Percentiles rank a stretch among this genome's conserved stretches.
Conservation (phyloP, 2,888 invertebrate genomes). For the Antheraea assamensis region DNA sequence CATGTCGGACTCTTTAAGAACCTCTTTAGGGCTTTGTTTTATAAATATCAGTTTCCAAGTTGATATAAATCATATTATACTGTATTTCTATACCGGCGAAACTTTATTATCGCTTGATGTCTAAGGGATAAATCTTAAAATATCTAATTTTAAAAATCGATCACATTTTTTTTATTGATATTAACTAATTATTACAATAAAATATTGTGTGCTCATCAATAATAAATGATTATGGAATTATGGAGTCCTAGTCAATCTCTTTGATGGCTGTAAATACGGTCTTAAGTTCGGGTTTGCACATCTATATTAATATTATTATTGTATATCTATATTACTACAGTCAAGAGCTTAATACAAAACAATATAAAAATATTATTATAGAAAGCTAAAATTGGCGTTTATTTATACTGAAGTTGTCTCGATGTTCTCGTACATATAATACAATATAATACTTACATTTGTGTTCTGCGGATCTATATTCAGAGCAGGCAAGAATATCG, state of each 20-base stretch:
- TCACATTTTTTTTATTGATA: not conserved
- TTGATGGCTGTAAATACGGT: too few species aligned
- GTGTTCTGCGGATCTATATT: too few species aligned
- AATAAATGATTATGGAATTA: not conserved
- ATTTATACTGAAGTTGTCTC: too few species aligned
- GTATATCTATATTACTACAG: too few species aligned
- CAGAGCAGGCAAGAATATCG: too few species aligned
- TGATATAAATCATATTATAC: not conserved
- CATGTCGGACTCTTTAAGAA: not conserved
- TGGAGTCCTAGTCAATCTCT: not conserved
- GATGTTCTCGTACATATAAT: too few species aligned
- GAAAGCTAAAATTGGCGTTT: too few species aligned
- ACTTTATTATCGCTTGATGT: not conserved
- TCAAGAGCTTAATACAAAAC: too few species aligned
- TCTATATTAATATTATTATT: too few species aligned
- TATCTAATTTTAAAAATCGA: not conserved
- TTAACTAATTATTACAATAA: not conserved
- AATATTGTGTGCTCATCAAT: not conserved
- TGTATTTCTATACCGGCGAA: not conserved
- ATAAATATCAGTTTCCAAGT: not conserved
- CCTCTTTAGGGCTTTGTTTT: not conserved
- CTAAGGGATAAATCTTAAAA: not conserved
- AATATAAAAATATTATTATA: too few species aligned
- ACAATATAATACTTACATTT: too few species aligned
- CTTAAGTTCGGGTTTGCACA: too few species aligned